Percentiles rank a stretch among this genome's conserved stretches.
These are phyloP conservation scores for Varanus komodoensis DNA, from an alignment of 2,113 vertebrate species.

Conservation along the genomic window DNA sequence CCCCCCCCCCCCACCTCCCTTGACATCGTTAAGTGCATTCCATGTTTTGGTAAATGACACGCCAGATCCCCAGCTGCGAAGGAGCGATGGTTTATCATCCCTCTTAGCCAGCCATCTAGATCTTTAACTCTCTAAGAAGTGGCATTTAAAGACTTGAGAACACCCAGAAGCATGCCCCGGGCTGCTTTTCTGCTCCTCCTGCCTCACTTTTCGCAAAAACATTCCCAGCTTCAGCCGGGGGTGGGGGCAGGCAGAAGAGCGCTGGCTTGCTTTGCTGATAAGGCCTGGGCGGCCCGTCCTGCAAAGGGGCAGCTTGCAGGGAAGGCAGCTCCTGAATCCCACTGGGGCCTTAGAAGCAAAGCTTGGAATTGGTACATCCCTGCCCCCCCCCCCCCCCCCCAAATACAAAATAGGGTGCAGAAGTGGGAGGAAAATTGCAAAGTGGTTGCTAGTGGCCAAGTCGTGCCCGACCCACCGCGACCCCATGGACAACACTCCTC, in stretches of 20 bases:
- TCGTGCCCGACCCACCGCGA: no score
- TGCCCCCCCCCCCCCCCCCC: background rate
- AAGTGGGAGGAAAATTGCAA: background rate
- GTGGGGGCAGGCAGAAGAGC: conserved; percentile 68
- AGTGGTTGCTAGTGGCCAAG: no score
- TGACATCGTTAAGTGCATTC: conserved; percentile 75
- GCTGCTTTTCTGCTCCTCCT: conserved; percentile 41
- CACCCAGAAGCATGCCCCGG: conserved; percentile 79
- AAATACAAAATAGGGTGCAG: background rate
- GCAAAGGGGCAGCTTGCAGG: background rate
- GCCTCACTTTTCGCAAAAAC: conserved; percentile 12
- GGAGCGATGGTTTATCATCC: conserved; percentile 79
- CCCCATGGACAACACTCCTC: no score
- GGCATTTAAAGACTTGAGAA: conserved; percentile 79
- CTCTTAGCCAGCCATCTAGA: conserved; percentile 77
- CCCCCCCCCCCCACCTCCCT: conserved; percentile 38
- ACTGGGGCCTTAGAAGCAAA: background rate
- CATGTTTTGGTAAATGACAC: conserved; percentile 78
- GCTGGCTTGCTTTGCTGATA: conserved; percentile 43
- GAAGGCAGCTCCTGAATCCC: background rate
- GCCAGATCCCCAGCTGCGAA: conserved; percentile 71
- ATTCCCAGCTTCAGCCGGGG: conserved; percentile 64
- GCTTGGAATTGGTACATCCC: background rate
- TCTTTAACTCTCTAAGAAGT: conserved; percentile 81
- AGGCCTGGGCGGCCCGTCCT: no score